Evolutionary conservation across 2,888 invertebrate genomes (phyloP), one percentile per base, ranked within the genome.

Genomic region (Dione vanillae): DNA sequence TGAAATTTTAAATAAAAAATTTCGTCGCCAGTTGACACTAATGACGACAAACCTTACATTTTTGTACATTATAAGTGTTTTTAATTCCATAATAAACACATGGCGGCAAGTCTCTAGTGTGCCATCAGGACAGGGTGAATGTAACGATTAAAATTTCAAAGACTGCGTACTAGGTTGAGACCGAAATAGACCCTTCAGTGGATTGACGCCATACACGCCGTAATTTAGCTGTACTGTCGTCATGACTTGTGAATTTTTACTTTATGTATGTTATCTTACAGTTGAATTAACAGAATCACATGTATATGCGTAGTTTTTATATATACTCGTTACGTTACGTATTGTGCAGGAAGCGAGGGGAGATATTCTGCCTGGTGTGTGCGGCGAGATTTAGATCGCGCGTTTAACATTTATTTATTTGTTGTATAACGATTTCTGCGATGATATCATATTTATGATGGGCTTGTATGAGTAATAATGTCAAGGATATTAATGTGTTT

Each of bases 61-160:
- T 67, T 69, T 69, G 67, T 67, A 65, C 62, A 58, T 47, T 52
- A n/a, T 69, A 71, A 71, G 73, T 64, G 67, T 69, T 67, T n/a
- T 67, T 62, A 68, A 58, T 49, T 68, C 59, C 66, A 70, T 43
- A 65, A 47, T 58, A 69, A 74, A 76, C 76, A 83, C 83, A 82
- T 82, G 83, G 83, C 78, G 84, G 82, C 83, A 82, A 79, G 83
- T 81, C 86, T 84, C 86, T 77, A 85, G 85, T 87, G 87, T 87
- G 86, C 88, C 87, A 89, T 87, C 83, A 83, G 85, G 83, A 79
- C 85, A 85, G 90, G 90, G 92, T 92, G 92, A 92, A 92, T 89
- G 92, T 88, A 88, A 89, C 92, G 85, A 92, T 92, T 91, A 92
- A 92, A 92, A 91, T 92, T 92, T 92, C 89, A 92, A 92, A 91